Evolutionary conservation across 2,888 invertebrate species (phyloP), one percentile per base, ranked within the genome.

Genomic region (Thalpophila matura): DNA sequence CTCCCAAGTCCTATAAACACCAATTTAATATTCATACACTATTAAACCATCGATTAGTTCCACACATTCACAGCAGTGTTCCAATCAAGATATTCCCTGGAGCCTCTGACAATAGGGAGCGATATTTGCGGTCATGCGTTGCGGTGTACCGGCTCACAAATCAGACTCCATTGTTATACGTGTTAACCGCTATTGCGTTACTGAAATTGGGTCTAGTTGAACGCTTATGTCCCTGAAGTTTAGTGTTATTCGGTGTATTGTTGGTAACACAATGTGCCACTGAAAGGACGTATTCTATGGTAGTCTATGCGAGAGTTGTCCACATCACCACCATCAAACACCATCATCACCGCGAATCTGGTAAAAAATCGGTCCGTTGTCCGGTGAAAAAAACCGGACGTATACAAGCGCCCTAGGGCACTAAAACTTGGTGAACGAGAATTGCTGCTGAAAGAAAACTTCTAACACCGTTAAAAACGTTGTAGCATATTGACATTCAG

Each of bases 121-220:
- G 58, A 79, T 82, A 74, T 80, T 77, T 80, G 80, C 69, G 82
- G 82, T 69, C 68, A 58, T 67, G 60, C 63, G 69, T 66, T 76
- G 77, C 61, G 83, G 74, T 64, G 47, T 46, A 45, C 57, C 60
- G 49, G 55, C 69, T 70, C 75, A 74, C 83, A 83, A 83, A 83
- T 83, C 80, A 83, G 74, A 54, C 40, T 29, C 74, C 50, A 83
- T 83, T 83, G 82, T 83, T 66, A 53, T 62, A 62, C 57, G 64
- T 65, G 72, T 72, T 72, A 77, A 80, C 71, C 58, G 54, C 71
- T 69, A 77, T 80, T 73, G 70, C 69, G 63, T 72, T 72, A 69
- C 68, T 47, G 63, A 59, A 72, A 79, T 77, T 79, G 77, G 80
- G 59, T 63, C 63, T 77, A 73, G 74, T 69, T 64, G 69, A 79